phyloP scores from a whole-genome alignment of 2,113 vertebrate genomes.

The Ia io region DNA sequence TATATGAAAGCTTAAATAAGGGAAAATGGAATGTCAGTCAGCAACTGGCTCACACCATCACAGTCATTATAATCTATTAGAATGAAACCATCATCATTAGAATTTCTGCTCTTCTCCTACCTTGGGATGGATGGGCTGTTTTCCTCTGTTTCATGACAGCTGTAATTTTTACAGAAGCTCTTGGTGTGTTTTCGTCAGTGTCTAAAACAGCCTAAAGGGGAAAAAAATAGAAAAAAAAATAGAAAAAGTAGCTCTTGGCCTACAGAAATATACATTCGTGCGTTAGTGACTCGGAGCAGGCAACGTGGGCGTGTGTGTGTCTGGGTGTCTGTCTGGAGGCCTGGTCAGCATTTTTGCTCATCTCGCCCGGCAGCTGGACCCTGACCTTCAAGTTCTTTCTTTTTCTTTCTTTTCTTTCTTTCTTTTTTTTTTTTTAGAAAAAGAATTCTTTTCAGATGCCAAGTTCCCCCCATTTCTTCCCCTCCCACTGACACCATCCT shows the following conservation, averaged over 20 bases:
- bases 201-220: conserved; percentile 74
- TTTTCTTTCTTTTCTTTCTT: conserved; percentile 51
- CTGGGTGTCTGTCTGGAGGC: conserved; percentile 81
- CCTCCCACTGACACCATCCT: conserved; percentile 97
- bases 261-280: conserved; percentile 83
- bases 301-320: conserved; percentile 79
- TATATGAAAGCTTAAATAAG: conserved; percentile 74
- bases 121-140: conserved; percentile 84
- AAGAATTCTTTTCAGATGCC: conserved; percentile 92
- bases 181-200: conserved; percentile 84
- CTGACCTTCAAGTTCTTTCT: conserved; percentile 93
- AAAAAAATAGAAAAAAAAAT: too few species aligned
- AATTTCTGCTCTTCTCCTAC: conserved; percentile 84
- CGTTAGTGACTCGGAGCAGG: conserved; percentile 81
- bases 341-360: conserved; percentile 93
- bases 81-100: conserved; percentile 72
- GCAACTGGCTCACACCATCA: conserved; percentile 67
- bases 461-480: conserved; percentile 90
- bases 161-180: conserved; percentile 84
- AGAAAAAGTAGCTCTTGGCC: conserved; percentile 81
- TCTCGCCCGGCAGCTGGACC: conserved; percentile 95
- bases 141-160: conserved; percentile 85
- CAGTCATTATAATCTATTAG: conserved; percentile 77
- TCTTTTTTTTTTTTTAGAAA: conserved; percentile 51
- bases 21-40: conserved; percentile 70